A percentile compares a stretch with the other conserved stretches of the same genome.
These are phyloP conservation scores for Pycnonotus jocosus DNA, from an alignment of 2,113 vertebrate species.

Conservation along the genomic window DNA sequence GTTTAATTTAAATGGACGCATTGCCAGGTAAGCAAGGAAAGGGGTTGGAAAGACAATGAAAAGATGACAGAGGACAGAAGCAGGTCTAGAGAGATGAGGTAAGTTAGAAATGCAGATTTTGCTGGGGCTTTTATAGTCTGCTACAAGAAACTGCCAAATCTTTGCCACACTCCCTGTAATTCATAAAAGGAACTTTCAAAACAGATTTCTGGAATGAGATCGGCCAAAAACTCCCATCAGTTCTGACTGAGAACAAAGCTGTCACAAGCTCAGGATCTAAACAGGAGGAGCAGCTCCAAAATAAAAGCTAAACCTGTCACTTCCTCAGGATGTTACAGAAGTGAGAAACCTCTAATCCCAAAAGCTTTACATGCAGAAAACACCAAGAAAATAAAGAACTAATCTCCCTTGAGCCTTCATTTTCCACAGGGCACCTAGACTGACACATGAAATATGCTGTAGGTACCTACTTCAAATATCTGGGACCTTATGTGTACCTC, in stretches of 20 bases:
- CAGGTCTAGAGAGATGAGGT: not conserved
- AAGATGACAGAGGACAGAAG: slow-evolving; percentile 34
- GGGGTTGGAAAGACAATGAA: not conserved
- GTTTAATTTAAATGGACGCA: not conserved
- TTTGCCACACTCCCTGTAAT: not conserved
- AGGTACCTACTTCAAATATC: not conserved
- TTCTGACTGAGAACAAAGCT: not conserved
- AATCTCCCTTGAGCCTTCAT: not conserved
- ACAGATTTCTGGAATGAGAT: not conserved
- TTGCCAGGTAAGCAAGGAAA: slow-evolving; percentile 12
- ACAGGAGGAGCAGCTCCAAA: not conserved
- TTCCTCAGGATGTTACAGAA: not conserved
- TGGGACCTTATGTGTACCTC: not conserved
- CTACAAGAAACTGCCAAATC: not conserved
- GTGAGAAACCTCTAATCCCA: not conserved
- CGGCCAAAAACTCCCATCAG: not conserved
- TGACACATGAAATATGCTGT: not conserved
- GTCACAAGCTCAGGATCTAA: not conserved
- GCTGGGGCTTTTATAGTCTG: not conserved
- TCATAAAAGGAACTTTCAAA: not conserved
- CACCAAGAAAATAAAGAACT: not conserved
- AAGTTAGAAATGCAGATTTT: not conserved
- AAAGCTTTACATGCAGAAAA: not conserved
- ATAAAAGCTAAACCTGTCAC: not conserved
- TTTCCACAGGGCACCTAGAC: not conserved